Conservation (phyloP, 1,140 invertebrate genomes). For the Dinoponera quadriceps region DNA sequence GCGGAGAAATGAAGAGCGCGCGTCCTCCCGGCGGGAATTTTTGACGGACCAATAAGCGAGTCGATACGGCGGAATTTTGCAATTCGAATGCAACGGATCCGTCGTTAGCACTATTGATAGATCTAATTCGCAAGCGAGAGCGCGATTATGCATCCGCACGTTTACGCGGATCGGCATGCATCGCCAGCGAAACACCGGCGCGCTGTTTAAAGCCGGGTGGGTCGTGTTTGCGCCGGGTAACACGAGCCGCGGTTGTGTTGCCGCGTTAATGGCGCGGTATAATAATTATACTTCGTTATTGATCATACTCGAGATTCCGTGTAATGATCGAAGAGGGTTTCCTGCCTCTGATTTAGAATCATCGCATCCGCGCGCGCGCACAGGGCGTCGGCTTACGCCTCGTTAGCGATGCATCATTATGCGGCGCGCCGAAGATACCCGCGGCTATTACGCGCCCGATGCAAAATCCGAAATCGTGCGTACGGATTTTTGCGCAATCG, state of each 20-base stretch:
- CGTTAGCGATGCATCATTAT: constrained; percentile 55
- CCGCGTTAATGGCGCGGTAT: constrained; percentile 60
- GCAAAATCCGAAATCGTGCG: constrained; percentile 4
- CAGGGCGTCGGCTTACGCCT: constrained; percentile 45
- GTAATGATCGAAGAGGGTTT: constrained; percentile 33
- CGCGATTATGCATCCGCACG: constrained; percentile 35
- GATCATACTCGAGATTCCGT: constrained; percentile 46
- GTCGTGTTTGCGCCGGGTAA: constrained; percentile 42
- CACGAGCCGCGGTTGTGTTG: constrained; percentile 26
- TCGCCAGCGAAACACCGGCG: constrained; percentile 11
- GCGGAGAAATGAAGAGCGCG: no score
- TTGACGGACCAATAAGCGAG: not conserved
- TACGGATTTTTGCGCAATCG: not conserved
- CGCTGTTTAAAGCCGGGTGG: constrained; percentile 31
- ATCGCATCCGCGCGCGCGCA: not conserved
- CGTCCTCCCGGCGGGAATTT: not conserved
- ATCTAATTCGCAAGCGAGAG: constrained; percentile 10
- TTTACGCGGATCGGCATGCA: constrained; percentile 35
- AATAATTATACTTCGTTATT: constrained; percentile 67
- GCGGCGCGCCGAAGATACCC: constrained; percentile 4
- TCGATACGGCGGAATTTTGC: not conserved
- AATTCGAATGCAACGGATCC: not conserved
- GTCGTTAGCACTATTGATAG: constrained; percentile 30
- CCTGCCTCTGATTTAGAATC: constrained; percentile 27
- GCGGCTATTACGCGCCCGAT: not conserved